Evolutionary conservation across 2,113 vertebrate genomes (phyloP).

Genomic region (Felis chaus): DNA sequence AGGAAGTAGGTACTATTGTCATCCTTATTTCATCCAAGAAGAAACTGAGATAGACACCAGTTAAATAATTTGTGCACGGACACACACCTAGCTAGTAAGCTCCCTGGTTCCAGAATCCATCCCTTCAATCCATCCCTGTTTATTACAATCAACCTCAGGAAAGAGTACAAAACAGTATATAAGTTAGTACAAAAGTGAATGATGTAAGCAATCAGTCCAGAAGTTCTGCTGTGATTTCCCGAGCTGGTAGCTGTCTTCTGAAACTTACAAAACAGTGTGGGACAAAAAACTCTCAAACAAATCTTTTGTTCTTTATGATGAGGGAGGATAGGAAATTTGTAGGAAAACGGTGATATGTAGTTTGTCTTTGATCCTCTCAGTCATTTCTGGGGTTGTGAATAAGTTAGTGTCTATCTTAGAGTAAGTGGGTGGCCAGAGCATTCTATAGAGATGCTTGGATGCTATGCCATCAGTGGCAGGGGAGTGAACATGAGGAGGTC

Average conservation of each 20-base stretch:
- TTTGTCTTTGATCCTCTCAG: conserved; percentile 8
- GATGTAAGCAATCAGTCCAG: not conserved
- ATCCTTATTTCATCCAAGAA: not conserved
- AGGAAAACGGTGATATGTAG: not conserved
- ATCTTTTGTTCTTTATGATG: not conserved
- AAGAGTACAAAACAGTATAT: not conserved
- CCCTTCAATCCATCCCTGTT: not conserved
- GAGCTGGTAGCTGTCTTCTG: not conserved
- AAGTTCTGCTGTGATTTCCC: not conserved
- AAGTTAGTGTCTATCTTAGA: not conserved
- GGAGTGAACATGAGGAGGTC: not conserved
- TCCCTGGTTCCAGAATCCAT: not conserved
- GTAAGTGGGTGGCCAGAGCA: not conserved
- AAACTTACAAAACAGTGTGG: not conserved
- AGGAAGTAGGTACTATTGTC: not conserved
- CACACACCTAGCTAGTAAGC: not conserved
- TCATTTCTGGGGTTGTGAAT: not conserved
- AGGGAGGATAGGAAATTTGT: not conserved
- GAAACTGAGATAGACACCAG: not conserved
- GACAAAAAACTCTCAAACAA: not conserved
- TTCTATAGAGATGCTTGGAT: not conserved
- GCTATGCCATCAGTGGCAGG: not conserved
- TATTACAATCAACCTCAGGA: not conserved
- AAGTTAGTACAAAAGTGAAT: not conserved
- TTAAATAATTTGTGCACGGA: not conserved